A percentile compares a stretch with the other conserved stretches of the same genome.
Conservation (phyloP, 2,797 vertebrate genomes). For the Myotis findleyi region DNA sequence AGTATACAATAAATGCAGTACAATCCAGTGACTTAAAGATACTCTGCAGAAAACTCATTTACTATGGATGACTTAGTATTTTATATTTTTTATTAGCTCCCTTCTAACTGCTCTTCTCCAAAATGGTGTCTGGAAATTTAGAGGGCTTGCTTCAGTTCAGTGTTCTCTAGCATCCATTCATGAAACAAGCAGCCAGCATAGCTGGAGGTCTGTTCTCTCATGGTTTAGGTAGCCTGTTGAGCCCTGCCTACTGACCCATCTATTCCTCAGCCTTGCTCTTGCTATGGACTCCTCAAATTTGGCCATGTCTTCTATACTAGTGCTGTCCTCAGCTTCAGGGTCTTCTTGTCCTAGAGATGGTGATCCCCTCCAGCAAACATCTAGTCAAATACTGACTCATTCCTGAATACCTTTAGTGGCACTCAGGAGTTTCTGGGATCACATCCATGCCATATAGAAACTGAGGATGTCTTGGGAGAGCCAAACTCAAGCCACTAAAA, state of each 20-base stretch:
- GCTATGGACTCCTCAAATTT: neutral
- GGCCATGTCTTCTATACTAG: neutral
- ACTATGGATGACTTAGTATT: neutral
- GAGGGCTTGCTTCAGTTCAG: neutral
- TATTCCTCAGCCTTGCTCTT: neutral
- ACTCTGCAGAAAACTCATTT: neutral
- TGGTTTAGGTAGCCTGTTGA: neutral
- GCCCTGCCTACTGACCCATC: neutral
- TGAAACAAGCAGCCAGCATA: neutral
- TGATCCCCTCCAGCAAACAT: neutral
- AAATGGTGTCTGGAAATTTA: neutral
- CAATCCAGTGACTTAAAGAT: neutral
- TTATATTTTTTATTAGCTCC: conserved; percentile 37
- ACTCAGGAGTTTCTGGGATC: neutral
- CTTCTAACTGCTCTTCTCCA: neutral
- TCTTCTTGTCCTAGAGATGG: neutral
- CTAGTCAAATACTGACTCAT: neutral
- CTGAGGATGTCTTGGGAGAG: neutral
- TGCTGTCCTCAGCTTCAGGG: neutral
- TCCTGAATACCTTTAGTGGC: neutral
- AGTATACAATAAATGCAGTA: neutral
- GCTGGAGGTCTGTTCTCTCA: neutral
- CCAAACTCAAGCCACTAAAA: neutral
- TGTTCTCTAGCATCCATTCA: neutral
- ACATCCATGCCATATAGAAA: neutral